Conservation (phyloP, 2,797 vertebrate genomes). For the Pristis pectinata region DNA sequence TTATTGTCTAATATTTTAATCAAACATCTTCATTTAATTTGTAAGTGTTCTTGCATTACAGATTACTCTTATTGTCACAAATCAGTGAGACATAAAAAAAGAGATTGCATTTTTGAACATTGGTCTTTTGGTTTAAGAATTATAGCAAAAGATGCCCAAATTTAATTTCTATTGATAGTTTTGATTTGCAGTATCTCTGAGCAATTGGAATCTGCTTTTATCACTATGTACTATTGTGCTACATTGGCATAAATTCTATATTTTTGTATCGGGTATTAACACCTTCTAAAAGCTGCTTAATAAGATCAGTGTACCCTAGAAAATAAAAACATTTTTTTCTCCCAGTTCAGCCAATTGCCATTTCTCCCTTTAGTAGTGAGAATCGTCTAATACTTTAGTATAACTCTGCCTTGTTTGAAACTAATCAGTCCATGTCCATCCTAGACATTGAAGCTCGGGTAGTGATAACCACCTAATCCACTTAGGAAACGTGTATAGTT, state of each 20-base stretch:
- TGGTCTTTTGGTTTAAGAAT: neutral
- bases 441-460: neutral
- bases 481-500: neutral
- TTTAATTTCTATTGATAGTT: neutral
- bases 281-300: neutral
- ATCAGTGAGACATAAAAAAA: neutral
- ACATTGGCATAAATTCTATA: neutral
- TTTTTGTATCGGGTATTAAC: neutral
- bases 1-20: neutral
- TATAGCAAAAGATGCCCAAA: neutral
- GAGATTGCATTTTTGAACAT: neutral
- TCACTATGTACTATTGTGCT: neutral
- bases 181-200: neutral
- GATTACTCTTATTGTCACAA: neutral
- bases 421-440: neutral
- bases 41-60: neutral
- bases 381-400: neutral
- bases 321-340: neutral
- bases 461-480: neutral
- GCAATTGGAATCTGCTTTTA: neutral
- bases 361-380: neutral
- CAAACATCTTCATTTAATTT: neutral
- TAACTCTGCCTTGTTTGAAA: neutral
- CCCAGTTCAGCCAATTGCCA: neutral
- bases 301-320: neutral